Base-by-base conservation (phyloP, 2,113 vertebrate species). In the Ophthalmolycus amberensis region DNA sequence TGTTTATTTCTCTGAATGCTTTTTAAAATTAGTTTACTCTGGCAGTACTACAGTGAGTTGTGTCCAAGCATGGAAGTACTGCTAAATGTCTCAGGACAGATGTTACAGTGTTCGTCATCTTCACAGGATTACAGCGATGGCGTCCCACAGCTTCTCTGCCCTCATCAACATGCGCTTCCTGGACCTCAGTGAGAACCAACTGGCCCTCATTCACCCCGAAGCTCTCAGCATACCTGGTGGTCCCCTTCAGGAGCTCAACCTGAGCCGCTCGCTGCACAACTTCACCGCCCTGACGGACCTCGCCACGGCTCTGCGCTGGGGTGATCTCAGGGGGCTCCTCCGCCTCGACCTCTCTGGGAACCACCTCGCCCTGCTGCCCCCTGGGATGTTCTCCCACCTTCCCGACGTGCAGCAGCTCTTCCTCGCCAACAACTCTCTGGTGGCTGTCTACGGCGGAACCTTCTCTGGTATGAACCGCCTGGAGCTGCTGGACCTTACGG, bases 171-270 rank as follows among this genome's bases (percentile, higher is more conserved):
- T 96, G 59, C 91, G 89, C 42, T 90, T 87, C 62, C 86, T 96
- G 77, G 94, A 95, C 84, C 92, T 95, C 79, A 95, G 94, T 54
- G 85, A 89, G 46, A 96, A 95, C 91, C 90, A 50, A 8, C 77
- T 96, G 83, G 86, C 85, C 0, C 86, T 94, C 73, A 95, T 96
- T 81, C 95, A 95, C 27, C 95, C 94, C 0, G 93, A 95, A 40
- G 94, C 96, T 15, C 93, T 96, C 75, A 90, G 58, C 14, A 91
- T 95, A 14, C 90, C 91, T 0, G 93, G 93, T 32, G 92, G 94
- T 62, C 93, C 95, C 15, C 93, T 96, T n/a, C 92, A 91, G 82
- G 94, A 95, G 77, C 94, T 96, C 48, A 95, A 94, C 90, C 93
- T 96, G 40, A 95, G 94, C 86, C 68, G 70, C 12, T 89, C 95